Base-by-base conservation (phyloP, 2,888 invertebrate genomes). In the Caradrina clavipalpis region DNA sequence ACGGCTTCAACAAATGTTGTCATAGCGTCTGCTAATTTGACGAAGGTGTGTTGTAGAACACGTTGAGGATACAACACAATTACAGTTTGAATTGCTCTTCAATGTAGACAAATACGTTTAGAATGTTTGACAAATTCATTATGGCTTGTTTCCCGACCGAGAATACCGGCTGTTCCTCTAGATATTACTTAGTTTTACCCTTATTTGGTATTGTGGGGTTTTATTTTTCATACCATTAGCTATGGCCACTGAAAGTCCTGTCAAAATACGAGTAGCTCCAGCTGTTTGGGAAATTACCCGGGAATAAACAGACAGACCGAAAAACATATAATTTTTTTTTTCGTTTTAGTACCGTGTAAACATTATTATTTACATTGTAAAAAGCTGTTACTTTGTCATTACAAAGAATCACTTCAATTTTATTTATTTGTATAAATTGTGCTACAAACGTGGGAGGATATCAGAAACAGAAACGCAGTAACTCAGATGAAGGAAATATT, bases 1-100 rank as follows among this genome's bases (percentile, higher is more conserved):
- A 89, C 81, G 78, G 73, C 78, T 84, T 83, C 84, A 84, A 88
- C 85, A 88, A 89, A 92, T 91, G 89, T 90, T 91, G 85, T 89
- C 88, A 84, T 86, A 86, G 86, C 76, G 85, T 82, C 81, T 69
- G 85, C 86, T 90, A 90, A 92, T 90, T 90, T 88, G 83, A 87
- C 80, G 81, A 57, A 83, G 79, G 71, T 75, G 63, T 76, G 68
- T 81, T 76, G 56, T 56, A 39, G n/a, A 7, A 64, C 73, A 73
- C 69, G 63, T 73, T 66, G 61, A 65, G 45, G 50, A 69, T 50
- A 71, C 60, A 54, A 65, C 58, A 47, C 47, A 62, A 59, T 78
- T 61, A 68, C 78, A 47, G 50, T 49, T 69, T 31, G 42, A 70
- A 75, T 66, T 54, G 67, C 61, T 65, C 56, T 73, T 54, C 26